A percentile compares a stretch with the other conserved stretches of the same genome.
Evolutionary conservation across 2,113 vertebrate genomes (phyloP).

Genomic region (Bambusicola thoracicus): DNA sequence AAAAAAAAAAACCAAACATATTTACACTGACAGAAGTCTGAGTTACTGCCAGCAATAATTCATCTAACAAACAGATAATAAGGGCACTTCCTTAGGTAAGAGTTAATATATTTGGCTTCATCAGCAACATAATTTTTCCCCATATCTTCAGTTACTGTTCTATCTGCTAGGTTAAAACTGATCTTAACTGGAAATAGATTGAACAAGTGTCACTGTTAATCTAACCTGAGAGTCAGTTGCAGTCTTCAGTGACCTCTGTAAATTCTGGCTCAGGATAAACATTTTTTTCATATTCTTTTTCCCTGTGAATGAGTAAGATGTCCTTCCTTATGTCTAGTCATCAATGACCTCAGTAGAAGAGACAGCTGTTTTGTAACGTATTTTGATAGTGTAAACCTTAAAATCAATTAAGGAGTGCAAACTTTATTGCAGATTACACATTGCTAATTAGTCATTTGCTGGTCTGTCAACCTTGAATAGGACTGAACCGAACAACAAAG

Average conservation of each 20-base stretch:
- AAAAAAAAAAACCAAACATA: background rate
- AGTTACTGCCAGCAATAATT: background rate
- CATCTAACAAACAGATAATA: background rate
- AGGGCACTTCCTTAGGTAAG: background rate
- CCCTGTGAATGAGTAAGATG: background rate
- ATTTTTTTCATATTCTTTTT: background rate
- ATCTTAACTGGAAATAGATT: background rate
- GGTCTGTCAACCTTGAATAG: background rate
- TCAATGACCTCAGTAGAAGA: background rate
- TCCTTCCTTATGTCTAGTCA: background rate
- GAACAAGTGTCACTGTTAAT: background rate
- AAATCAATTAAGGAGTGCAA: background rate
- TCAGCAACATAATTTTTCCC: background rate
- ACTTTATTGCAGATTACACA: background rate
- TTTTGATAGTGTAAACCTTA: background rate
- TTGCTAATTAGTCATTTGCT: background rate
- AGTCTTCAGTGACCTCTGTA: background rate
- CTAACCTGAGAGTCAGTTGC: background rate
- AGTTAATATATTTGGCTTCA: background rate
- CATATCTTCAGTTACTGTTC: background rate
- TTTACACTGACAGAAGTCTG: too few species aligned
- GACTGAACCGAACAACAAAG: background rate
- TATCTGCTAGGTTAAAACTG: background rate
- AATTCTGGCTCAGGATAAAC: background rate
- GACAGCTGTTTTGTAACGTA: background rate